These are phyloP conservation scores for Drosophila insularis DNA, from an alignment of 1,140 invertebrate genomes.

Conservation along the genomic window DNA sequence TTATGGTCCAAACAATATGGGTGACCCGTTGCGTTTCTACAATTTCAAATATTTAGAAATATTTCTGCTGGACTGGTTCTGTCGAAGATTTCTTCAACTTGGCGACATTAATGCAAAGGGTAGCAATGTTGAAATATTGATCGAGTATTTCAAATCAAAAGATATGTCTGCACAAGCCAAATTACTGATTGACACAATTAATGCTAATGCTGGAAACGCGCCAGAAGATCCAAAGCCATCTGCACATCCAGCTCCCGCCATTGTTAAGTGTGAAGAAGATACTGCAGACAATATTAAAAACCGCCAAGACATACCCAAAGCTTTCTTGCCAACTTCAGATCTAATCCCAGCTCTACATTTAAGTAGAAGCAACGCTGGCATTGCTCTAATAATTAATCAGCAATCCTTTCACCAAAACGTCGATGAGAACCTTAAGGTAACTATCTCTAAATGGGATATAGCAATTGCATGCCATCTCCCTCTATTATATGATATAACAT, in stretches of 20 bases:
- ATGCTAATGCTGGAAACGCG: slow-evolving; percentile 31
- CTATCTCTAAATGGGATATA: background rate
- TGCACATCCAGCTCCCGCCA: background rate
- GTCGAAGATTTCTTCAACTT: slow-evolving; percentile 39
- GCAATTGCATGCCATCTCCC: background rate
- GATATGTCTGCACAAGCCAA: slow-evolving; percentile 50
- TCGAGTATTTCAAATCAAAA: slow-evolving; percentile 74
- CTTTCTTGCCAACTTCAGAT: background rate
- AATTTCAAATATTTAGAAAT: slow-evolving; percentile 67
- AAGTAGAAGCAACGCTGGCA: slow-evolving; percentile 35
- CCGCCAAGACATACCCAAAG: background rate
- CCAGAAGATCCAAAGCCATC: background rate
- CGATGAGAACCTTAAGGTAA: slow-evolving; percentile 26
- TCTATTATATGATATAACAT: background rate
- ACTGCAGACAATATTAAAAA: background rate
- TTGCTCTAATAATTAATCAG: slow-evolving; percentile 76
- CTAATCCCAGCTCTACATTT: slow-evolving; percentile 28
- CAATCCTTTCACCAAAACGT: slow-evolving; percentile 56
- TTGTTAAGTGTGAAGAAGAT: slow-evolving; percentile 11
- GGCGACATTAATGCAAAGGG: slow-evolving; percentile 53
- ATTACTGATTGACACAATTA: slow-evolving; percentile 58
- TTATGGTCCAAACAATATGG: background rate
- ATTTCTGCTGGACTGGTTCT: slow-evolving; percentile 71
- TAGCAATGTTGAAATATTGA: slow-evolving; percentile 60
- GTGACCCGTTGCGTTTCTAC: slow-evolving; percentile 64